Conservation (phyloP, 2,888 invertebrate genomes). For the Drosophila longiperda region DNA sequence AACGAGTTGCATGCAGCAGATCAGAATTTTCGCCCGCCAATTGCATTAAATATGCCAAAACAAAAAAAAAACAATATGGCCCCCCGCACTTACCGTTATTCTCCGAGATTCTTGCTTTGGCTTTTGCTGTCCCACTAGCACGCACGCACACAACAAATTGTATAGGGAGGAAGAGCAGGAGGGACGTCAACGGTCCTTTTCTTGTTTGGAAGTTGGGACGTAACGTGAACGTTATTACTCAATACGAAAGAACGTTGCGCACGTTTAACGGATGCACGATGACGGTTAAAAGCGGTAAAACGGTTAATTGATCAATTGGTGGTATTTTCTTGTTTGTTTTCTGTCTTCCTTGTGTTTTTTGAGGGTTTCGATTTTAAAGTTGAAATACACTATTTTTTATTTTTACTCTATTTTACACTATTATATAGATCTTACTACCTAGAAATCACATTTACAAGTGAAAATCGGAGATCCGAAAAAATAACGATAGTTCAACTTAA, state of each 20-base stretch:
- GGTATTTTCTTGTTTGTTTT: slow-evolving; percentile 40
- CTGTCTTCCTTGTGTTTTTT: slow-evolving; percentile 51
- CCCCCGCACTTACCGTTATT: slow-evolving; percentile 32
- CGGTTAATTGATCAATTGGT: slow-evolving; percentile 24
- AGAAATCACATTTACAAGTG: slow-evolving; percentile 76
- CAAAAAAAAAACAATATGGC: not conserved
- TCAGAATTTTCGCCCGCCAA: slow-evolving; percentile 53
- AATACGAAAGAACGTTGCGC: slow-evolving; percentile 38
- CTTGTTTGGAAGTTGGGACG: slow-evolving; percentile 9
- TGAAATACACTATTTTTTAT: slow-evolving; percentile 63
- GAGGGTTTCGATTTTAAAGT: slow-evolving; percentile 67
- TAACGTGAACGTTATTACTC: slow-evolving; percentile 30
- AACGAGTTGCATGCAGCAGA: slow-evolving; percentile 63
- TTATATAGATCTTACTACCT: slow-evolving; percentile 77
- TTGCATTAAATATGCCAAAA: slow-evolving; percentile 12
- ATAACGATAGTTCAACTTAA: slow-evolving; percentile 39
- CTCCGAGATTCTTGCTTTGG: slow-evolving; percentile 20
- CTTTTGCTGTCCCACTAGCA: slow-evolving; percentile 21
- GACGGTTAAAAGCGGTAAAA: slow-evolving; percentile 40
- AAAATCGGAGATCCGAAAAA: slow-evolving; percentile 45
- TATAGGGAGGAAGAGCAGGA: not conserved
- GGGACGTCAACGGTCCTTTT: slow-evolving; percentile 1
- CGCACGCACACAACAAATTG: slow-evolving; percentile 14
- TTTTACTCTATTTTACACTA: slow-evolving; percentile 54
- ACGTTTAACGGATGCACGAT: slow-evolving; percentile 34